A percentile compares a stretch with the other conserved stretches of the same genome.
phyloP scores from a whole-genome alignment of 2,888 invertebrate genomes.

The Tipula unca region DNA sequence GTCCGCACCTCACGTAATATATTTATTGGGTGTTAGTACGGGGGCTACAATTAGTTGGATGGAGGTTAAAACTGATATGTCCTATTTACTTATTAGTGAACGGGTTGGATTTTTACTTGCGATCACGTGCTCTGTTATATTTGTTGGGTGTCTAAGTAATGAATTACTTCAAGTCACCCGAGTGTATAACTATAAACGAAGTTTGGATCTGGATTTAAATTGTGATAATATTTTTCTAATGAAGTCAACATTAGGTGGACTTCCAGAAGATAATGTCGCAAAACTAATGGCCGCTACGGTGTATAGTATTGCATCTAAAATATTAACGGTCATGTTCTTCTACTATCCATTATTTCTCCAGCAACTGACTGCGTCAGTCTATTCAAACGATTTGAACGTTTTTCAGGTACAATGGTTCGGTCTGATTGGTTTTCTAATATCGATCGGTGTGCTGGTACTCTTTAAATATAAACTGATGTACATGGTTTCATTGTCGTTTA shows the following conservation, averaged over 20 bases:
- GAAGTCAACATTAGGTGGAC: neutral
- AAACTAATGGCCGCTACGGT: neutral
- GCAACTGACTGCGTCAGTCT: neutral
- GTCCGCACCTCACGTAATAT: neutral
- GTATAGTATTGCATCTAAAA: neutral
- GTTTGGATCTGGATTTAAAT: neutral
- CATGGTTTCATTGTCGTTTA: neutral
- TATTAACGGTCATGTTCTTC: neutral
- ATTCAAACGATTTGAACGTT: neutral
- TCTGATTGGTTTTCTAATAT: neutral
- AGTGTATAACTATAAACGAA: neutral
- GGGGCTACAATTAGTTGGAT: neutral
- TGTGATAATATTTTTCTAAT: neutral
- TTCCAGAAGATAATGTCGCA: neutral
- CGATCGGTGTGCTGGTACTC: neutral
- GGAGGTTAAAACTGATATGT: neutral
- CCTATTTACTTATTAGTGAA: neutral
- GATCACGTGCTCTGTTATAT: neutral
- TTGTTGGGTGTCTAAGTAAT: neutral
- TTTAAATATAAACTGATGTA: neutral
- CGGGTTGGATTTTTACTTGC: neutral
- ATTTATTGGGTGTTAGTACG: neutral
- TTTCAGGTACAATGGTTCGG: neutral
- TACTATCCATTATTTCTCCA: neutral
- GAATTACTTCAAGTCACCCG: neutral